These are phyloP conservation scores for Crocodylus rhombifer DNA, from an alignment of 2,797 vertebrate genomes.

Conservation along the genomic window DNA sequence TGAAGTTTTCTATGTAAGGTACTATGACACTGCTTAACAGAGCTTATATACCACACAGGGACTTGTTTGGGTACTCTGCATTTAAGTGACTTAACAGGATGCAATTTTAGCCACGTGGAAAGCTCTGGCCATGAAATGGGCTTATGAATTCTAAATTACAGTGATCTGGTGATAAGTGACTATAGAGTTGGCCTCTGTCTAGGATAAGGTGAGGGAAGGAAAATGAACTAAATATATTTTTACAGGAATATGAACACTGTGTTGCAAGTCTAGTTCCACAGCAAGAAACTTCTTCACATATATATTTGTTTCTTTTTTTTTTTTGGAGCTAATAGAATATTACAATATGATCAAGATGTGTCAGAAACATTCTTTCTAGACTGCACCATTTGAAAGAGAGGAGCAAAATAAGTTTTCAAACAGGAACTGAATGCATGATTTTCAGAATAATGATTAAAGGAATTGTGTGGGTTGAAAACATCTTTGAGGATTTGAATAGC, in stretches of 20 bases:
- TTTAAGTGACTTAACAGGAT: background rate
- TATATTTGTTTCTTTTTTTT: no score
- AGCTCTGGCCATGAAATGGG: background rate
- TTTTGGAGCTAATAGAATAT: background rate
- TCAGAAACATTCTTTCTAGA: slow-evolving; percentile 32
- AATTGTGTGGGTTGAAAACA: slow-evolving; percentile 71
- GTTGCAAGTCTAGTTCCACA: background rate
- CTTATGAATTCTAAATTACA: background rate
- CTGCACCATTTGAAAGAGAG: slow-evolving; percentile 8
- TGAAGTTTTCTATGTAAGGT: background rate
- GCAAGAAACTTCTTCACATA: background rate
- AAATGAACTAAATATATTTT: background rate
- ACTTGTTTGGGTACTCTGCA: background rate
- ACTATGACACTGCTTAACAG: background rate
- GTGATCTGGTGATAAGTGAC: background rate
- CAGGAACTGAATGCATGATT: slow-evolving; percentile 22
- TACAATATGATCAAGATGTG: background rate
- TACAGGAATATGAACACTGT: background rate
- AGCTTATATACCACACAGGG: background rate
- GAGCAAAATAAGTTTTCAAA: slow-evolving; percentile 56
- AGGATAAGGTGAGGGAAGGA: background rate
- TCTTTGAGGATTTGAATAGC: slow-evolving; percentile 76
- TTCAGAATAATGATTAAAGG: slow-evolving; percentile 72
- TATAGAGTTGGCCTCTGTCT: background rate
- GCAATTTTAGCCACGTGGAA: background rate